Base-by-base conservation (phyloP, 53 echinoderm and acorn worm genomes). In the Actinopyga echinites region DNA sequence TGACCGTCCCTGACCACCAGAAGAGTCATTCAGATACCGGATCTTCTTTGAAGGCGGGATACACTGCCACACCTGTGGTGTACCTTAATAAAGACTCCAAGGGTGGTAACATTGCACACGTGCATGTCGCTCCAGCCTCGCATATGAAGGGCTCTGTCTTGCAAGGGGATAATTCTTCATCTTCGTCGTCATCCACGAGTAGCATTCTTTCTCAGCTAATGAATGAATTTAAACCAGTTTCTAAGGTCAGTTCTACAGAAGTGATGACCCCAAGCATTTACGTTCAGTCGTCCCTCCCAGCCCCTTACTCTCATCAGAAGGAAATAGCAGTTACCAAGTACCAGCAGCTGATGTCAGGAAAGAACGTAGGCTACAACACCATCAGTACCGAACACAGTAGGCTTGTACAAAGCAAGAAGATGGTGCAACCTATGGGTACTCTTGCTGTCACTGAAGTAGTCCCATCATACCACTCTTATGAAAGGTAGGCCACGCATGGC, bases 51-150 rank as follows among this genome's bases (percentile, higher is more conserved):
- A 71, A 40, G 5, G 42, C 43, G 25, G 71, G 36, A 34, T 71
- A 71, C 26, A 71, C 42, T 8, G 33, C 77, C 17, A 77, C 77
- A 15, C 77, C 77, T 31, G 77, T 77, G 77, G 77, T 77, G 44
- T 77, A 77, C 77, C 77, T 77, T 53, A 77, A 77, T 56, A 77
- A 77, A 56, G 77, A 77, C 52, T 54, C 77, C 7, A 77, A 77
- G 56, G 77, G 77, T 26, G 77, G 77, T 15, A 77, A 77, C 56
- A 77, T 77, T 24, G 77, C 77, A 17, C 77, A 77, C 32, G 77
- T 77, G 28, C 77, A 77, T 31, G 77, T 77, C 20, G 56, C 77
- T 21, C 77, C 77, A 24, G 77, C 77, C 5, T 54, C 25, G 2
- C 49, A 77, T 31, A 32, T 77, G 54, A 43, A 77, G 29, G 77